Evolutionary conservation across 2,888 invertebrate species (phyloP).

Genomic region (Griposia aprilina): DNA sequence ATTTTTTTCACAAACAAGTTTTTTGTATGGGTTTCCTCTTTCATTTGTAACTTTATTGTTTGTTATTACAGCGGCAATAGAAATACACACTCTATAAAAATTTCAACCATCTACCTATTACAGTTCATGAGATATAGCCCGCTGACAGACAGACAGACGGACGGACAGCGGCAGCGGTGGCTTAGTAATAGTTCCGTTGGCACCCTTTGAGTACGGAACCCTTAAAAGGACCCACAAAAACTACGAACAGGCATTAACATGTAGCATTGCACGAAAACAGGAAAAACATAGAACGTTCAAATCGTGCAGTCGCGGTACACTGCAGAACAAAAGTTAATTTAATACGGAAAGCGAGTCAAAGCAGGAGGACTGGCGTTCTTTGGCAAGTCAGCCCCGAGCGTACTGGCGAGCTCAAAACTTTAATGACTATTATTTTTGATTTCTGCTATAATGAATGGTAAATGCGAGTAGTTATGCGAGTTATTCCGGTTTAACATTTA

Average conservation of each 20-base stretch:
- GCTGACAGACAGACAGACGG: too few relatives aligned
- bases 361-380: slow-evolving; percentile 63
- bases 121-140: too few relatives aligned
- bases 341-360: slow-evolving; percentile 68
- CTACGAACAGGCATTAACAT: slow-evolving; percentile 45
- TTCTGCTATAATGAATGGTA: slow-evolving; percentile 32
- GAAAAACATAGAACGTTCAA: slow-evolving; percentile 41
- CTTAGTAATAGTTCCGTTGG: too few relatives aligned
- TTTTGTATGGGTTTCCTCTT: too few relatives aligned
- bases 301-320: slow-evolving; percentile 59
- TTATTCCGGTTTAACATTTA: slow-evolving; percentile 19
- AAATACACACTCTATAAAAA: too few relatives aligned
- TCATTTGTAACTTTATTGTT: too few relatives aligned
- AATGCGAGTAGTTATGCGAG: slow-evolving; percentile 34
- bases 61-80: too few relatives aligned
- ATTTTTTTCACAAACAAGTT: too few relatives aligned
- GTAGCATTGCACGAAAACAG: slow-evolving; percentile 53
- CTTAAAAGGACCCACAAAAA: slow-evolving; percentile 24
- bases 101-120: too few relatives aligned
- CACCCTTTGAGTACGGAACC: too few relatives aligned
- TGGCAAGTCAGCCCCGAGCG: slow-evolving; percentile 59
- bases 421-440: slow-evolving; percentile 41
- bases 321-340: slow-evolving; percentile 70
- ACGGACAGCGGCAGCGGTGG: too few relatives aligned
- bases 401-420: slow-evolving; percentile 49